Conservation (phyloP, 2,888 invertebrate species). For the Rotaria magnacalcarata region DNA sequence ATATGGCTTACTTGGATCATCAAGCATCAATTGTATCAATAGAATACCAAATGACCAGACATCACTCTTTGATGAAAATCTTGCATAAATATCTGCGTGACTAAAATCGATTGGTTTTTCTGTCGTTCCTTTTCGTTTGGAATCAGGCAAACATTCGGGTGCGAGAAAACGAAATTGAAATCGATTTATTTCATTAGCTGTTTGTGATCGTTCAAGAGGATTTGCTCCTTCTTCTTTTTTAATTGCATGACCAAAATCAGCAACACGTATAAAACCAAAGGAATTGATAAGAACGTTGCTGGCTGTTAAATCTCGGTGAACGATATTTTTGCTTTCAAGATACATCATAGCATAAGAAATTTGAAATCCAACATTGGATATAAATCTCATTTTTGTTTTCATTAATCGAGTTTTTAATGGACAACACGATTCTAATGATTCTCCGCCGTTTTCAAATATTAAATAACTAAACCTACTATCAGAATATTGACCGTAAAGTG, state of each 20-base stretch:
- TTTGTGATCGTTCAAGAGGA: not conserved
- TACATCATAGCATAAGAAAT: not conserved
- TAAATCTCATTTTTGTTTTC: not conserved
- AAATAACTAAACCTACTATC: not conserved
- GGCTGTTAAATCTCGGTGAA: slow-evolving; percentile 13
- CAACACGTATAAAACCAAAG: not conserved
- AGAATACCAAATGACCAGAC: slow-evolving; percentile 44
- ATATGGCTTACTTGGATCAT: not conserved
- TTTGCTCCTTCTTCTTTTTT: not conserved
- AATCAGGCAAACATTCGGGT: not conserved
- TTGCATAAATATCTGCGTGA: not conserved
- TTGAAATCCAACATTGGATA: slow-evolving; percentile 4
- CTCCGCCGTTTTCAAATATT: not conserved
- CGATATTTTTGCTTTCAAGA: not conserved
- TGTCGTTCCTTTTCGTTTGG: not conserved
- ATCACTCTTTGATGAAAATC: slow-evolving; percentile 2
- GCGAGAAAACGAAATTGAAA: not conserved
- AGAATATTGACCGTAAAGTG: not conserved
- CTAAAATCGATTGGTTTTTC: not conserved
- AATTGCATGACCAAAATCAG: slow-evolving; percentile 29
- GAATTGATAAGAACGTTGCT: not conserved
- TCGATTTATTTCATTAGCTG: not conserved
- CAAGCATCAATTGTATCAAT: slow-evolving; percentile 9
- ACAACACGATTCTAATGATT: not conserved
- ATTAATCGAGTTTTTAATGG: not conserved